Evolutionary conservation across 2,888 invertebrate genomes (phyloP).

Genomic region (Norana najaformis): DNA sequence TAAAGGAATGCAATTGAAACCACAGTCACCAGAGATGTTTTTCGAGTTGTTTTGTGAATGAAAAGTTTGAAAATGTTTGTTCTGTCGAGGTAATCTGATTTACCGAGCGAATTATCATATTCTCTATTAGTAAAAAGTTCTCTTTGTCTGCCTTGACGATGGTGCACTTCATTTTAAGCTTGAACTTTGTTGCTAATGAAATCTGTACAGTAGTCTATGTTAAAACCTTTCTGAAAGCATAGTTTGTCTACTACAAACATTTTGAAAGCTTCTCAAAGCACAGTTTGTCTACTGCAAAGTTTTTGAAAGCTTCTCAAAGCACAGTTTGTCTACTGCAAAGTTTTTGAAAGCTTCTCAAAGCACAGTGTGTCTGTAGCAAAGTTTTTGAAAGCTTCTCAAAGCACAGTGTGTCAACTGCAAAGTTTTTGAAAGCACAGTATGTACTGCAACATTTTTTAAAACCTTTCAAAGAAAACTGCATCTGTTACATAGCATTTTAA

Average conservation of each 20-base stretch:
- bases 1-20: background rate
- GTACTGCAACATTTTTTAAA: background rate
- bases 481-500: background rate
- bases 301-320: no score
- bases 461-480: background rate
- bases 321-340: background rate
- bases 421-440: background rate
- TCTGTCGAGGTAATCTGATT: background rate
- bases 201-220: background rate
- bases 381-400: background rate
- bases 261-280: no score
- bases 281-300: background rate
- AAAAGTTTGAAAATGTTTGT: background rate
- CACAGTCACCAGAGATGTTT: background rate
- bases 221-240: background rate
- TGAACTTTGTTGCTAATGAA: constrained; percentile 7
- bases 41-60: background rate
- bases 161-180: background rate
- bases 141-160: background rate
- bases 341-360: background rate
- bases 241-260: background rate
- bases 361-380: background rate
- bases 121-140: background rate
- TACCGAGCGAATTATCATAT: background rate
- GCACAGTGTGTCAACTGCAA: background rate